Percentiles rank a stretch among this genome's conserved stretches.
Evolutionary conservation across 1,140 invertebrate genomes (phyloP).

Genomic region (Bombus vancouverensis): DNA sequence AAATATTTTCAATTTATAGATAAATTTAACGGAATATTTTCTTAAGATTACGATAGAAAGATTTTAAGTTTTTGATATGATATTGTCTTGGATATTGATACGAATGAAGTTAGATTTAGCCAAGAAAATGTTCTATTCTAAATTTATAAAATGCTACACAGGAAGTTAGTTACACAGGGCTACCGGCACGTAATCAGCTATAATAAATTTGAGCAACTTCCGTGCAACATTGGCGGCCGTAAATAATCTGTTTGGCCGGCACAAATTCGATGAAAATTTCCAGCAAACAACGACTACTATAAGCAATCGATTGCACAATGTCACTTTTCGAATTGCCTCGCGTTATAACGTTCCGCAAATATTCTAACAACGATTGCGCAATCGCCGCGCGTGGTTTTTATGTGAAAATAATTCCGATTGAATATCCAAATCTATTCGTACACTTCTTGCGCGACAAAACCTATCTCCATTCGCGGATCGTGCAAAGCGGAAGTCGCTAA

Average conservation of each 20-base stretch:
- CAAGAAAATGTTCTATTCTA: background rate
- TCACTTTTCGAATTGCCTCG: conserved; percentile 31
- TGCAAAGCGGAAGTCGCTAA: conserved; percentile 6
- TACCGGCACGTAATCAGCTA: background rate
- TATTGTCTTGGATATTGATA: too few relatives aligned
- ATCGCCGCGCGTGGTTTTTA: background rate
- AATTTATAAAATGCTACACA: background rate
- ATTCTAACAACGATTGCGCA: conserved; percentile 24
- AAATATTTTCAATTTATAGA: too few relatives aligned
- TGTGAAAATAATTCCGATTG: conserved; percentile 1
- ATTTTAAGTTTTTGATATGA: too few relatives aligned
- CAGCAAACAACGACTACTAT: background rate
- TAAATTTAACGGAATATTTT: too few relatives aligned
- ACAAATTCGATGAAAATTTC: conserved; percentile 2
- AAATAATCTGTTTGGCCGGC: background rate
- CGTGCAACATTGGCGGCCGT: background rate
- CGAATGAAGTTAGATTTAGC: too few relatives aligned
- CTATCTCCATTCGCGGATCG: too few relatives aligned
- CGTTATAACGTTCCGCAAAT: background rate
- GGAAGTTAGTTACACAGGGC: too few relatives aligned
- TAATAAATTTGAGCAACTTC: background rate
- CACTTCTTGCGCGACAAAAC: background rate
- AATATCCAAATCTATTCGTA: background rate
- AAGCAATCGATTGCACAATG: conserved; percentile 40
- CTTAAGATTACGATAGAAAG: too few relatives aligned